A percentile compares a stretch with the other conserved stretches of the same genome.
phyloP scores from a whole-genome alignment of 2,113 vertebrate species.

The Hippocampus abdominalis region DNA sequence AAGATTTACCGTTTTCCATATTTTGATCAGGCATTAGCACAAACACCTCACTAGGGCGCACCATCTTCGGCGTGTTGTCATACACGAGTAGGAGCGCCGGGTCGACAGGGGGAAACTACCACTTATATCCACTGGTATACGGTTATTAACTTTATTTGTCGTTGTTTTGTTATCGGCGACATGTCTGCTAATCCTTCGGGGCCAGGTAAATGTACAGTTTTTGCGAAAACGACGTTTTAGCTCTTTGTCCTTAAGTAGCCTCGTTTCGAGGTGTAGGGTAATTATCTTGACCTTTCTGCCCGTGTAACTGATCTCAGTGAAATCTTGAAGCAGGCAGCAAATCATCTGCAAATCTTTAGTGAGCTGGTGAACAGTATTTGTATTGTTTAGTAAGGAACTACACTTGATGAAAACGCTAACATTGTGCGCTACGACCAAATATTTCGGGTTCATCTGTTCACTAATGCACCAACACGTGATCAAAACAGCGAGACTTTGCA shows the following conservation, averaged over 20 bases:
- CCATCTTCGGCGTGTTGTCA: no score
- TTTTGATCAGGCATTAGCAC: neutral
- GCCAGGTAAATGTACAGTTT: slow-evolving; percentile 39
- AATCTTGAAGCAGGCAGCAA: neutral
- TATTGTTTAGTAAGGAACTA: neutral
- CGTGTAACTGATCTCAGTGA: neutral
- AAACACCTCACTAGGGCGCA: neutral
- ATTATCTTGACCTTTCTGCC: neutral
- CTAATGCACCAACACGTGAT: no score
- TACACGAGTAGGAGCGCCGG: neutral
- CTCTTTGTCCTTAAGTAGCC: neutral
- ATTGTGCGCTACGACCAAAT: neutral
- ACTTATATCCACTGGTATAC: neutral
- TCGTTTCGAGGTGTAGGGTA: neutral
- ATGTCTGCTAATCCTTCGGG: slow-evolving; percentile 78
- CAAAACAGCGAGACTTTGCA: no score
- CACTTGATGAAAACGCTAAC: no score
- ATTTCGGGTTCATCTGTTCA: neutral
- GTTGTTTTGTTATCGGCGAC: neutral
- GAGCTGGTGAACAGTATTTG: neutral
- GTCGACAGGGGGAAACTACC: slow-evolving; percentile 4
- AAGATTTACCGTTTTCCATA: neutral
- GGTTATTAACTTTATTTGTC: neutral
- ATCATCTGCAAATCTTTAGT: neutral
- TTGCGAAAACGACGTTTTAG: neutral